Evolutionary conservation across 2,113 vertebrate genomes (phyloP), one percentile per base, ranked within the genome.

Genomic region (Australoheros scitulus): DNA sequence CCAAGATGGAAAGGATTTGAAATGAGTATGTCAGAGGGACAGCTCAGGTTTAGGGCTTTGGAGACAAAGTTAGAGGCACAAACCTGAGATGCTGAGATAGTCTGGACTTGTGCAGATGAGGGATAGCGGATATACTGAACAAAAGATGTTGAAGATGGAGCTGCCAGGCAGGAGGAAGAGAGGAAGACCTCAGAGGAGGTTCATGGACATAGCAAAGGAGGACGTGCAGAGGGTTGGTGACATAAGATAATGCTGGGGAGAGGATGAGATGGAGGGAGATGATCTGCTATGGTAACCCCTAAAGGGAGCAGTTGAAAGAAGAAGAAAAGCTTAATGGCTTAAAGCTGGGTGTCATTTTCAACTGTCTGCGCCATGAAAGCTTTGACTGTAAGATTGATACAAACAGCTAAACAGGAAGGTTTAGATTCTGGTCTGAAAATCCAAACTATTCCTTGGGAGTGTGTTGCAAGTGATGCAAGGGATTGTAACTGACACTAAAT

Each of bases 351-450:
- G 84, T 91, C 83, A 81, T 81, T 91, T 92, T 70, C 80, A 91
- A 86, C 87, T 79, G 81, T 76, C 29, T 60, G 56, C 32, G 61
- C 86, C 79, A 72, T 0, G 55, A 65, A 84, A 68, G 79, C 72
- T 41, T 81, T 22, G 59, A 85, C 77, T 86, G 78, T 18, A n/a
- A 55, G 65, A 74, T 76, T 60, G 89, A 91, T 91, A 93, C 89
- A 92, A 91, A 94, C 88, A 90, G 82, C 76, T 63, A 52, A 83
- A 83, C 20, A 75, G 82, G 85, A 81, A 83, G 65, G 18, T 88
- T 65, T 22, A 59, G 78, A 88, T 68, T 91, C 85, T 63, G 76
- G 60, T 88, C 76, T 79, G 60, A 72, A 85, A 89, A 87, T 41
- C 52, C 70, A 86, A 85, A 81, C 47, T 20, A 61, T 76, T 88